Base-by-base conservation (phyloP, 2,797 vertebrate genomes). In the Chelon labrosus region DNA sequence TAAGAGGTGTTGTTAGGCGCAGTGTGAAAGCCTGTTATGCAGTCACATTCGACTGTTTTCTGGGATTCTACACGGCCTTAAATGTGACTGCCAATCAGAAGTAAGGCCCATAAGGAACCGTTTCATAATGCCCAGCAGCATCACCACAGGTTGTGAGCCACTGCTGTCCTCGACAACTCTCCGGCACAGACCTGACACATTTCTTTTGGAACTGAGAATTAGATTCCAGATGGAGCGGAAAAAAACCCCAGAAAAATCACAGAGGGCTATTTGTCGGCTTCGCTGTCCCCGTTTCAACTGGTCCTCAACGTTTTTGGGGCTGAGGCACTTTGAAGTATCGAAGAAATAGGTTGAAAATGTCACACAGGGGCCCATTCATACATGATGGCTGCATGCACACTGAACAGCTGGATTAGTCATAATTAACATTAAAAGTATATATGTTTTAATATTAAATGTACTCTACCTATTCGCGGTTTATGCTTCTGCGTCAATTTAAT, bases 81-180 rank as follows among this genome's bases (percentile, higher is more conserved):
- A 65, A 70, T 70, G 38, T n/a, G 49, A 63, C 38, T 71, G 16
- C 19, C 73, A 60, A 55, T 72, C 35, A 61, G 31, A 59, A 47
- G 57, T 14, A 44, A 72, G 46, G 25, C 59, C 39, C 66, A 71
- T 11, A 57, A 62, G 55, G 38, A 52, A 11, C 10, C 44, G 41
- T 16, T 73, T 59, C 46, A 66, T 74, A 54, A 78, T 82, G 52
- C 52, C 60, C 62, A 61, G 2, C 20, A 61, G 67, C 20, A 41
- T 56, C 51, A 22, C 8, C 39, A 47, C 20, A 35, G 50, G 57
- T 22, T 22, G 27, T 19, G 51, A 58, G n/a, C 38, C 35, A n/a
- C 49, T 14, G 46, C 42, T n/a, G 52, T 25, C 2, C 46, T 69
- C 8, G 1, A 31, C 11, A 9, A 35, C 5, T 50, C 47, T 58